Evolutionary conservation across 2,797 vertebrate species (phyloP).

Genomic region (Steatocranus sp.): DNA sequence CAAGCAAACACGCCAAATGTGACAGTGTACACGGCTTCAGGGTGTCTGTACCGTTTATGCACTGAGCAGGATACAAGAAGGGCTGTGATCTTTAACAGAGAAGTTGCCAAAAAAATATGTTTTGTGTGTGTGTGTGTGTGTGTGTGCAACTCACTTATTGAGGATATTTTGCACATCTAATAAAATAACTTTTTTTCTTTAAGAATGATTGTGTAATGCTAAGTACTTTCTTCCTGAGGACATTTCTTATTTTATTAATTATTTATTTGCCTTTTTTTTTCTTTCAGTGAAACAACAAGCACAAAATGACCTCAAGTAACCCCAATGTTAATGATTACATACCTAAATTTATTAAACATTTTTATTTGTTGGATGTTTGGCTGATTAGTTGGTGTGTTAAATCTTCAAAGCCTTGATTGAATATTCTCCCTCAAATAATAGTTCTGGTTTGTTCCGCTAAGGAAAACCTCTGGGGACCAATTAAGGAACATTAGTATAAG

Average conservation of each 20-base stretch:
- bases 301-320: not conserved
- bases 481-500: not conserved
- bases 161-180: constrained; percentile 5
- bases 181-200: not conserved
- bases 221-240: constrained; percentile 2
- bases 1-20: not conserved
- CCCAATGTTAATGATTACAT: not conserved
- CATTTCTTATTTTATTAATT: not conserved
- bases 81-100: not conserved
- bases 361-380: not conserved
- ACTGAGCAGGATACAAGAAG: not conserved
- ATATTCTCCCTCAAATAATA: not conserved
- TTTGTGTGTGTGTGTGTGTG: not conserved
- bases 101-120: not conserved
- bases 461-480: not conserved
- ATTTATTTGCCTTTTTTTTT: not conserved
- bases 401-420: not conserved
- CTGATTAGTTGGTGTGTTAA: not conserved
- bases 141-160: not conserved
- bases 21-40: not conserved
- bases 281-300: not conserved
- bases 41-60: not conserved
- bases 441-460: not conserved
- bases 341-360: not conserved
- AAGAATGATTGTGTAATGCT: constrained; percentile 24